These are phyloP conservation scores for Cristatella mucedo DNA, from an alignment of 2,888 invertebrate genomes.

Conservation along the genomic window DNA sequence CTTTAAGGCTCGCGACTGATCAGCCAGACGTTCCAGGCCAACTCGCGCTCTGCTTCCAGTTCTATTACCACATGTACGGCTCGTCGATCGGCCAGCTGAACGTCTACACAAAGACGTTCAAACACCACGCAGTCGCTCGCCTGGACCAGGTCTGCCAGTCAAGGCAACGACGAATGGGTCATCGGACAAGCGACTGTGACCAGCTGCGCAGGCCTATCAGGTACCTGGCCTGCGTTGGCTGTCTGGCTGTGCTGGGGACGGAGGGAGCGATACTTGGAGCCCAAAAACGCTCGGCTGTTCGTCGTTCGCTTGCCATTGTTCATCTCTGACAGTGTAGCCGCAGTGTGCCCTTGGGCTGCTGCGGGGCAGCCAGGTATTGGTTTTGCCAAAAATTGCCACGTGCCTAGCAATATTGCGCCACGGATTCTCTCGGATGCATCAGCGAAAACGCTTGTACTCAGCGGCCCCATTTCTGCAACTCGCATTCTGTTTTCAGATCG, in stretches of 20 bases:
- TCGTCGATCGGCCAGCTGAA: slow-evolving; percentile 19
- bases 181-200: slow-evolving; percentile 7
- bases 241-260: too few species aligned
- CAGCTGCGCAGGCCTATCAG: neutral
- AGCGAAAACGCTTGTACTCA: slow-evolving; percentile 4
- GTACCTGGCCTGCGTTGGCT: too few species aligned
- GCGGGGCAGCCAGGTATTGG: too few species aligned
- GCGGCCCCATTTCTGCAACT: neutral
- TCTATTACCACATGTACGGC: slow-evolving; percentile 33
- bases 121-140: slow-evolving; percentile 8
- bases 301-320: too few species aligned
- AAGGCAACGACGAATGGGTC: slow-evolving; percentile 8
- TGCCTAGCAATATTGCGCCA: too few species aligned
- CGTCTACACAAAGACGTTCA: slow-evolving; percentile 15
- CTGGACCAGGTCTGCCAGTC: slow-evolving; percentile 17
- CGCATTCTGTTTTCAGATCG: slow-evolving; percentile 9
- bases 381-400: too few species aligned
- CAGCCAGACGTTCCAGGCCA: slow-evolving; percentile 13
- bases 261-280: too few species aligned
- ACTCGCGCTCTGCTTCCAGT: slow-evolving; percentile 25
- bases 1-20: slow-evolving; percentile 16
- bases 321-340: too few species aligned
- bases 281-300: too few species aligned
- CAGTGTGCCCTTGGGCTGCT: too few species aligned
- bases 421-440: neutral